phyloP scores from a whole-genome alignment of 2,888 invertebrate genomes.

The Heteromurus nitidus region DNA sequence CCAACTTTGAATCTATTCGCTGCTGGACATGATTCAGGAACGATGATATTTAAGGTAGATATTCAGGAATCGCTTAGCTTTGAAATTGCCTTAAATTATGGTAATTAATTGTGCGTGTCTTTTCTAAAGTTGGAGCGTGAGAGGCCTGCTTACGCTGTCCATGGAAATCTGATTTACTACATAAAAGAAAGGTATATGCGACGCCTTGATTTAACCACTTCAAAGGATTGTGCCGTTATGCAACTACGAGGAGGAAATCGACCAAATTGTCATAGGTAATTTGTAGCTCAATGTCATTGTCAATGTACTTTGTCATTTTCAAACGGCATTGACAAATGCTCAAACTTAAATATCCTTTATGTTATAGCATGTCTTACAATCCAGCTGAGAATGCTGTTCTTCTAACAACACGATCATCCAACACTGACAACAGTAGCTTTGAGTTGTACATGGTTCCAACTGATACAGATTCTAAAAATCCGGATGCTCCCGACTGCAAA shows the following conservation, averaged over 20 bases:
- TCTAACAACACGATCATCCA: slow-evolving; percentile 87
- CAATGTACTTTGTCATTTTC: background rate
- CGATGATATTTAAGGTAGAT: slow-evolving; percentile 87
- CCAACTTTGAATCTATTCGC: slow-evolving; percentile 97
- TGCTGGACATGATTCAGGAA: slow-evolving; percentile 99
- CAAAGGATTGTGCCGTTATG: slow-evolving; percentile 94
- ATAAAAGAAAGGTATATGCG: slow-evolving; percentile 95
- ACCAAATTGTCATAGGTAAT: slow-evolving; percentile 82
- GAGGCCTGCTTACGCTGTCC: slow-evolving; percentile 95
- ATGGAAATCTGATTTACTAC: slow-evolving; percentile 94
- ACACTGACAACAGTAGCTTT: slow-evolving; percentile 92
- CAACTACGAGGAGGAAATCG: slow-evolving; percentile 90
- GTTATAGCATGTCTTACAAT: slow-evolving; percentile 92
- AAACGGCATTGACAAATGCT: background rate
- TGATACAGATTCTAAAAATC: slow-evolving; percentile 79
- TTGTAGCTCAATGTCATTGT: background rate
- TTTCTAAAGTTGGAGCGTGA: slow-evolving; percentile 89
- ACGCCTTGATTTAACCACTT: slow-evolving; percentile 93
- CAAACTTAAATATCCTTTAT: background rate
- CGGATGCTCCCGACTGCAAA: slow-evolving; percentile 83
- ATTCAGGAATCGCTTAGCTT: background rate
- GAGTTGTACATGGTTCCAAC: slow-evolving; percentile 94
- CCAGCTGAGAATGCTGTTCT: slow-evolving; percentile 97
- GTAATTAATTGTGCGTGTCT: background rate
- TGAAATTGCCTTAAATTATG: background rate